Base-by-base conservation (phyloP, 2,797 vertebrate genomes). In the Phyllotis vaccarum region DNA sequence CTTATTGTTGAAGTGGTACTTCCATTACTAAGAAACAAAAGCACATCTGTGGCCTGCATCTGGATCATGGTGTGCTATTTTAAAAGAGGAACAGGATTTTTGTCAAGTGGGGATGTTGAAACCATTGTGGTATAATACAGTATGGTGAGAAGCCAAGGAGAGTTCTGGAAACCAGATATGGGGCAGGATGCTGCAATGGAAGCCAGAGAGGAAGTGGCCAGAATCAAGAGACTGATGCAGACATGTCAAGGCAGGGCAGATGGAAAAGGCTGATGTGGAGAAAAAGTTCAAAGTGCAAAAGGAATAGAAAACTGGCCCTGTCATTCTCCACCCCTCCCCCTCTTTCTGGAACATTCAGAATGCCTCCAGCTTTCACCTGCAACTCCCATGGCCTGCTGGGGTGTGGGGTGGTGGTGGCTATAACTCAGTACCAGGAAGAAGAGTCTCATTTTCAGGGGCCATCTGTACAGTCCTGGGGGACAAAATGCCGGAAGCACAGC, bases 71-170 rank as follows among this genome's bases (percentile, higher is more conserved):
- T 5, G 3, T 22, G 22, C 37, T 19, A 19, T 43, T 88, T 88
- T 68, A 70, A 95, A 96, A 64, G 54, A 76, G 10, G 31, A 76
- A 10, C 66, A 76, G n/a, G 81, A 49, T 88, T 75, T 75, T 54
- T 70, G 34, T 54, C 70, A 80, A 64, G 54, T 5, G 70, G 40
- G 7, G 37, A 22, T 5, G 21, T 14, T 78, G 4, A 78, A 56
- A 82, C 5, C n/a, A 68, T 60, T 66, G 37, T 49, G 68, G 21
- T 19, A 68, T 21, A 11, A 62, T 78, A 54, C 5, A 60, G 52
- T 31, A 16, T 3, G 21, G 43, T 72, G 56, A 58, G 58, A 92
- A 56, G 29, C 46, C 13, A 46, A 66, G 34, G 12, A 37, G n/a
- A 49, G 17, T 52, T 37, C 10, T 11, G 37, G 72, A 89, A 87